Evolutionary conservation across 2,113 vertebrate genomes (phyloP).

Genomic region (Ceyx melanurus): DNA sequence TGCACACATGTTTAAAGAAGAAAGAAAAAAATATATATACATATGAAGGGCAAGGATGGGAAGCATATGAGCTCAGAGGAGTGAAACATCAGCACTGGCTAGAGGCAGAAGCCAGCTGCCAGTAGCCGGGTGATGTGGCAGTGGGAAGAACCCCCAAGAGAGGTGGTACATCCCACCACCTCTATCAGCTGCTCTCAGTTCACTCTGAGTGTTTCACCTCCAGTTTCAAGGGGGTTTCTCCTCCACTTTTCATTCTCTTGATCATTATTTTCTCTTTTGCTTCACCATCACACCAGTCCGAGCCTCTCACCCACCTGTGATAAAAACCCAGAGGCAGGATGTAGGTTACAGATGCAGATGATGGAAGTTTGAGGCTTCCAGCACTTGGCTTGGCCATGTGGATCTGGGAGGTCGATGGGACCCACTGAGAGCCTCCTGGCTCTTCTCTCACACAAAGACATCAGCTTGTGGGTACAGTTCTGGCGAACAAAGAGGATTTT

Average conservation of each 20-base stretch:
- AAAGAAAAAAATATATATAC: not conserved
- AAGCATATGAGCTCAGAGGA: not conserved
- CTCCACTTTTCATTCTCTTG: not conserved
- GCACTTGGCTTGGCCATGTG: accelerated
- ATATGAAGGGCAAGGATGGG: slow-evolving; percentile 7
- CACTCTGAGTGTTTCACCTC: not conserved
- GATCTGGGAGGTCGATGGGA: accelerated
- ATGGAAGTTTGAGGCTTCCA: not conserved
- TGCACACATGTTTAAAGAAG: slow-evolving; percentile 67
- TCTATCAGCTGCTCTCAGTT: not conserved
- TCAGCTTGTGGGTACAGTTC: not conserved
- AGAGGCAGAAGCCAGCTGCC: slow-evolving; percentile 65
- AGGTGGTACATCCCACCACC: accelerated
- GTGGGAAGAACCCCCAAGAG: not conserved
- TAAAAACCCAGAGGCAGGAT: not conserved
- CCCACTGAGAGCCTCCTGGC: not conserved
- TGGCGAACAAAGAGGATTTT: not conserved
- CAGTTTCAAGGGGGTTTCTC: not conserved
- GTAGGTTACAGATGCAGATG: not conserved
- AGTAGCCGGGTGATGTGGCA: not conserved
- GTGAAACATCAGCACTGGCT: not conserved
- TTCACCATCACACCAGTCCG: not conserved
- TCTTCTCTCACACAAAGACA: not conserved
- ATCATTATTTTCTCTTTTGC: not conserved
- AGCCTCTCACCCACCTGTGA: accelerated